Conservation (phyloP, 2,888 invertebrate species). For the Eutolmus rufibarbis region DNA sequence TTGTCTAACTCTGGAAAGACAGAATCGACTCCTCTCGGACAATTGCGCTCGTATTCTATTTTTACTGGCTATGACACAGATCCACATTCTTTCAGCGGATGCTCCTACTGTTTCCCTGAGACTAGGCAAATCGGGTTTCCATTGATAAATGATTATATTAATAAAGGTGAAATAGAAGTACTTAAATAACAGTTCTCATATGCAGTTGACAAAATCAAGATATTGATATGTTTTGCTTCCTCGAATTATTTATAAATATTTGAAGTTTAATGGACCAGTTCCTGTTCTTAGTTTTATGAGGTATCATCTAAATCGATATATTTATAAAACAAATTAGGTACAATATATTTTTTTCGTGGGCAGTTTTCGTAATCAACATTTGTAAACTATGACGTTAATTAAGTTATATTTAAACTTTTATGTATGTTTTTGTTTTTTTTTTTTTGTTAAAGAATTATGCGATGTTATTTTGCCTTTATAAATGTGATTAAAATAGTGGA, state of each 20-base stretch:
- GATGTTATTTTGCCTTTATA: too few relatives aligned
- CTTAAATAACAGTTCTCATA: background rate
- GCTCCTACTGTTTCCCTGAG: background rate
- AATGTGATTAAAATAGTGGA: too few relatives aligned
- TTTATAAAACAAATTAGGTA: background rate
- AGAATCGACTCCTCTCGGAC: conserved; percentile 9
- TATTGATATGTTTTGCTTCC: background rate
- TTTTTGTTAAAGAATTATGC: too few relatives aligned
- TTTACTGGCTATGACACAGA: conserved; percentile 60
- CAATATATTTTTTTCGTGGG: background rate
- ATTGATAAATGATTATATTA: background rate
- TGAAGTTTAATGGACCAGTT: background rate
- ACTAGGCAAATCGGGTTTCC: background rate
- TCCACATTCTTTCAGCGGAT: conserved; percentile 44
- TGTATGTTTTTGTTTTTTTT: too few relatives aligned
- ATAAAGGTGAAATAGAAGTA: background rate
- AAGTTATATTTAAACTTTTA: background rate
- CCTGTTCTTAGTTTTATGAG: background rate
- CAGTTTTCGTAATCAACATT: background rate
- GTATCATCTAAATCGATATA: background rate
- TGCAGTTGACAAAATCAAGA: background rate
- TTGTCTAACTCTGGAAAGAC: conserved; percentile 33
- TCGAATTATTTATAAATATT: background rate
- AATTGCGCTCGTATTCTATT: conserved; percentile 48
- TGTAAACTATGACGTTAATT: background rate